These are phyloP conservation scores for Phasianus colchicus DNA, from an alignment of 2,113 vertebrate species.

Conservation along the genomic window DNA sequence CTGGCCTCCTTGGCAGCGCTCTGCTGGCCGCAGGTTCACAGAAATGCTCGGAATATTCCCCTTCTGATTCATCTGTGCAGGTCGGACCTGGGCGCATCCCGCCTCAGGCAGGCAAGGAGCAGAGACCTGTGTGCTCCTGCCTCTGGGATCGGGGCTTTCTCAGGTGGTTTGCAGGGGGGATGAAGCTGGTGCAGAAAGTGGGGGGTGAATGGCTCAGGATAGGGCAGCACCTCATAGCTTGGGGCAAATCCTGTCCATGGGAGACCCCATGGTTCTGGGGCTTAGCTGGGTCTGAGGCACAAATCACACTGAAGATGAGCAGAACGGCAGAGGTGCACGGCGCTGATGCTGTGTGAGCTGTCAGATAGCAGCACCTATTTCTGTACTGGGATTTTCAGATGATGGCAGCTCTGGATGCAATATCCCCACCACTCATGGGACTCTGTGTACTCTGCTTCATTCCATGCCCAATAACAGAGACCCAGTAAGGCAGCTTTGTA, in stretches of 20 bases:
- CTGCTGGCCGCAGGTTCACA: slow-evolving; percentile 60
- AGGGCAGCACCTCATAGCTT: background rate
- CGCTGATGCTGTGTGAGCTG: background rate
- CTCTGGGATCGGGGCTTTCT: background rate
- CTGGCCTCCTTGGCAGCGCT: slow-evolving; percentile 36
- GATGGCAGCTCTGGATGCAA: accelerated
- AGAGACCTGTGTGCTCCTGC: background rate
- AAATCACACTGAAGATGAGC: background rate
- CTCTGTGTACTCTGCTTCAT: background rate
- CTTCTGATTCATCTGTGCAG: background rate
- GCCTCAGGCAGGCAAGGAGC: background rate
- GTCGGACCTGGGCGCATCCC: background rate
- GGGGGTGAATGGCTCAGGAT: background rate
- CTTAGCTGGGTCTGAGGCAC: background rate
- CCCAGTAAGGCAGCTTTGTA: background rate
- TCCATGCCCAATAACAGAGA: background rate
- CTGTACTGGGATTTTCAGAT: background rate
- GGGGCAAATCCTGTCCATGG: accelerated
- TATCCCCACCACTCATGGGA: background rate
- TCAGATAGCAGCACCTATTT: background rate
- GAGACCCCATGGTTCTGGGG: background rate
- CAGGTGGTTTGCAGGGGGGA: background rate
- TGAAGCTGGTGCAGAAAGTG: background rate
- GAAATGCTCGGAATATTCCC: slow-evolving; percentile 34
- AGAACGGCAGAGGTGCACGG: background rate